Conservation (phyloP, 2,113 vertebrate species). For the Coracopsis vasa region DNA sequence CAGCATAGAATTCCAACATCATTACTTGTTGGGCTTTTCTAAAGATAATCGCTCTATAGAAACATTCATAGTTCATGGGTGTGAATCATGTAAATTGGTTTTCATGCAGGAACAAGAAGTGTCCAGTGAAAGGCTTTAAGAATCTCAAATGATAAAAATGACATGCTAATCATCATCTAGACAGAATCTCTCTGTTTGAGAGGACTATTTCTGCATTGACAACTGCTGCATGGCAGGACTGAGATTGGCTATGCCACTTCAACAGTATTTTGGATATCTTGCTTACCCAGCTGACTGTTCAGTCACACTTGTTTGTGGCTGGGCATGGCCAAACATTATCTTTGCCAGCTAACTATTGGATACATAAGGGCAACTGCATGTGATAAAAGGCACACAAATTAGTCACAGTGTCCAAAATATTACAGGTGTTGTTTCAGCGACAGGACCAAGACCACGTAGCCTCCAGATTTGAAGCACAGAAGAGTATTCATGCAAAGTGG, state of each 20-base stretch:
- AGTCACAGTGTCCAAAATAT: not conserved
- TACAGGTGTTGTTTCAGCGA: not conserved
- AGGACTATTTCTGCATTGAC: not conserved
- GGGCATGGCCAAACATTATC: not conserved
- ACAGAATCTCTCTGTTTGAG: not conserved
- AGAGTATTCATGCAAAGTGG: accelerated
- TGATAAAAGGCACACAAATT: not conserved
- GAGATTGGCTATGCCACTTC: not conserved
- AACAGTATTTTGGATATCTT: not conserved
- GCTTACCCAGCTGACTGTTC: not conserved
- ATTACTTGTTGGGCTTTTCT: no score
- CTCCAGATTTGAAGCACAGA: not conserved
- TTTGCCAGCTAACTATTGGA: not conserved
- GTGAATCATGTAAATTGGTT: not conserved
- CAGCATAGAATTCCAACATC: no score
- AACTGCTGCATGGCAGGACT: not conserved
- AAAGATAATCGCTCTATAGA: no score
- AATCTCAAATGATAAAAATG: not conserved
- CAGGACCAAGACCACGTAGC: not conserved
- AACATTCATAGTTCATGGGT: no score
- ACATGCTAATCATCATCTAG: not conserved
- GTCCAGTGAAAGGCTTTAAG: not conserved
- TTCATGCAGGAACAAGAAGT: not conserved
- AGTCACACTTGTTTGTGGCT: not conserved
- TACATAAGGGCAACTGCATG: not conserved